Conservation (phyloP, 1,140 invertebrate genomes). For the Caenorhabditis elegans region DNA sequence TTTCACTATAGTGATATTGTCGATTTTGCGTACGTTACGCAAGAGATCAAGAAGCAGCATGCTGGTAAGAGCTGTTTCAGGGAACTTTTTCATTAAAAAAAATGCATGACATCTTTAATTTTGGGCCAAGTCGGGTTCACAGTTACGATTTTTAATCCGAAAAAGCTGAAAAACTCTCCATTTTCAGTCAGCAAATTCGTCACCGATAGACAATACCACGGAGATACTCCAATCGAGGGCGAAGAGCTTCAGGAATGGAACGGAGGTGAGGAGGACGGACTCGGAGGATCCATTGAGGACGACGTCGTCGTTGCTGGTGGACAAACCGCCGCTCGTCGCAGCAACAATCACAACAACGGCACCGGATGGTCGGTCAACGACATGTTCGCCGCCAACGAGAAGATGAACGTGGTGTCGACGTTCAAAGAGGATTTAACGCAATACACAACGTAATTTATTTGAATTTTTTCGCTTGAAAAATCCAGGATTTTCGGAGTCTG, state of each 20-base stretch:
- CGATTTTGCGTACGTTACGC: neutral
- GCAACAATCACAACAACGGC: constrained; percentile 20
- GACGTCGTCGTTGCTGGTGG: neutral
- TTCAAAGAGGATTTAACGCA: constrained; percentile 28
- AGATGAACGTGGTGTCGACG: neutral
- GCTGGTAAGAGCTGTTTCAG: no score
- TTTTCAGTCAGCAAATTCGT: constrained; percentile 6
- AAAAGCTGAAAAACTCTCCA: neutral
- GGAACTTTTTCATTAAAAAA: no score
- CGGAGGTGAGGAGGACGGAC: neutral
- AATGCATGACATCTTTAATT: no score
- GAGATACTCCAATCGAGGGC: neutral
- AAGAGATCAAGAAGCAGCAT: neutral
- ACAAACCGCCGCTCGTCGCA: neutral
- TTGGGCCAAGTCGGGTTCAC: no score
- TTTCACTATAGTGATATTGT: constrained; percentile 17
- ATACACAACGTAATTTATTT: constrained; percentile 34
- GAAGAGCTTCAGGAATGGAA: constrained; percentile 29
- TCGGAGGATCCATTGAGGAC: neutral
- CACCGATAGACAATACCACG: constrained; percentile 33
- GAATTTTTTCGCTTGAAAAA: no score
- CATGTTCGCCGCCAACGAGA: constrained; percentile 20
- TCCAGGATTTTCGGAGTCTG: no score
- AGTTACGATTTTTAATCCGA: neutral
- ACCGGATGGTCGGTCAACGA: constrained; percentile 36